Conservation (phyloP, 23 tunicate species). For the Trididemnum nubilum region DNA sequence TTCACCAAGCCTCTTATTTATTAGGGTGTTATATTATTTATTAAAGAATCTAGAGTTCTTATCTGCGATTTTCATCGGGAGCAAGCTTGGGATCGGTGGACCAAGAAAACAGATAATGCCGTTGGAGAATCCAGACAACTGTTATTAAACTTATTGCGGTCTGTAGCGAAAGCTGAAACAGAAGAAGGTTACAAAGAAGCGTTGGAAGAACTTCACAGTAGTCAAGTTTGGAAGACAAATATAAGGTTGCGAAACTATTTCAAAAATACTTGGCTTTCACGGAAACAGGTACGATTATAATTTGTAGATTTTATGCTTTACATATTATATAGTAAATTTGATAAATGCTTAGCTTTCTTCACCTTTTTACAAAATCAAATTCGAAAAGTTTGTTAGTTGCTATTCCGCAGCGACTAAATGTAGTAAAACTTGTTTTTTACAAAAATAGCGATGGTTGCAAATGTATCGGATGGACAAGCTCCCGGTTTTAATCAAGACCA, state of each 20-base stretch:
- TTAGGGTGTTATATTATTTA: no score
- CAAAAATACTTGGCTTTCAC: neutral
- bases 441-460: neutral
- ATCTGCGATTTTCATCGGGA: slow-evolving; percentile 46
- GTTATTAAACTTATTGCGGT: neutral
- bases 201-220: neutral
- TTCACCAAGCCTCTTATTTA: no score
- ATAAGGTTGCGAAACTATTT: slow-evolving; percentile 2
- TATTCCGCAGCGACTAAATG: neutral
- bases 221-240: neutral
- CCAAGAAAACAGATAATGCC: slow-evolving; percentile 15
- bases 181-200: neutral
- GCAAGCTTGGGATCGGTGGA: slow-evolving; percentile 52
- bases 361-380: no score
- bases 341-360: neutral
- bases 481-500: neutral
- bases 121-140: neutral
- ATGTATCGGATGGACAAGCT: slow-evolving; percentile 10
- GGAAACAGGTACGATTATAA: neutral
- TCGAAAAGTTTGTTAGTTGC: no score
- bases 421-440: neutral
- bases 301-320: neutral
- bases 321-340: neutral
- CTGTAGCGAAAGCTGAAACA: neutral
- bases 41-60: slow-evolving; percentile 16